Conservation (phyloP, 2,113 vertebrate genomes). For the Lagopus muta region DNA sequence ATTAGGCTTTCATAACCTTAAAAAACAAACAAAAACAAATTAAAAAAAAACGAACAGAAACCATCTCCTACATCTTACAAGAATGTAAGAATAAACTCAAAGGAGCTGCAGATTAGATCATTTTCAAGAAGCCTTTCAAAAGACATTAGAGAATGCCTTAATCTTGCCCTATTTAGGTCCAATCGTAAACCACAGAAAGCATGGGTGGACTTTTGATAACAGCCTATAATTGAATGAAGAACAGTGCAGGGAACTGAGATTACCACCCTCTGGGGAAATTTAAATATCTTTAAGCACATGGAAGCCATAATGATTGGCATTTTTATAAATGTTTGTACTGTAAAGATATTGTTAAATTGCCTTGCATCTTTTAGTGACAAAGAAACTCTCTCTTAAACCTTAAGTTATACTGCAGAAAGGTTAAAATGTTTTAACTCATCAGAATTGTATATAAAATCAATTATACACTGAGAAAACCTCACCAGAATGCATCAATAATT, state of each 20-base stretch:
- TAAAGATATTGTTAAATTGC: constrained; percentile 19
- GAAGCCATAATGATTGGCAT: background rate
- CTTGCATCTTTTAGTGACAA: background rate
- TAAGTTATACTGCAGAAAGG: background rate
- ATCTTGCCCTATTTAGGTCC: background rate
- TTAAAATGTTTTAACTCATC: background rate
- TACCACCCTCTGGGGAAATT: background rate
- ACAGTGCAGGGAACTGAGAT: background rate
- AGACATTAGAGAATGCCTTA: background rate
- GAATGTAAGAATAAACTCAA: background rate
- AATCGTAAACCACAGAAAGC: background rate
- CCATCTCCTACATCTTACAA: background rate
- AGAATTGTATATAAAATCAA: background rate
- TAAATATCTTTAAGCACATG: background rate
- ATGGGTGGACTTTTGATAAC: background rate
- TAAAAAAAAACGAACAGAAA: background rate
- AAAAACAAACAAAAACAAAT: background rate
- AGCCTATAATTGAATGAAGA: background rate
- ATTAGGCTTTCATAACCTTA: background rate
- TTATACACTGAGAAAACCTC: background rate
- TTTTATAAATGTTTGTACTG: constrained; percentile 34
- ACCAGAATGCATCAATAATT: background rate
- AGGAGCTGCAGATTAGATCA: background rate
- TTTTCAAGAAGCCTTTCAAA: background rate
- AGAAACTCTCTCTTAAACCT: background rate